A percentile compares a stretch with the other conserved stretches of the same genome.
phyloP scores from a whole-genome alignment of 2,113 vertebrate species.

The Pteropus alecto region DNA sequence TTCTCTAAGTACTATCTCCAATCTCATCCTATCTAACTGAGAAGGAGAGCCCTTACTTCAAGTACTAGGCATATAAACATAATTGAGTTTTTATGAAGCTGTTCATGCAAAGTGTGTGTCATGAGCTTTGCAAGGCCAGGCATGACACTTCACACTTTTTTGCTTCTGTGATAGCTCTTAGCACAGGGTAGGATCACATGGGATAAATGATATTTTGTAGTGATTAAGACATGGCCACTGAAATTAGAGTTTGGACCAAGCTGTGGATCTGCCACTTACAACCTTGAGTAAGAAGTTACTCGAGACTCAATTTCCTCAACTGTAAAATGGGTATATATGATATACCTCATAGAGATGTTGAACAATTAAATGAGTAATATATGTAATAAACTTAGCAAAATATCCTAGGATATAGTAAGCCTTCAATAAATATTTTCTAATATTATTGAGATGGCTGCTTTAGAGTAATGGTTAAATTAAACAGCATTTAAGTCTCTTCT shows the following conservation, averaged over 20 bases:
- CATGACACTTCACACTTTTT: background rate
- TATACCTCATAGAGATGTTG: background rate
- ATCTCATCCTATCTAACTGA: background rate
- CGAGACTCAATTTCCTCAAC: background rate
- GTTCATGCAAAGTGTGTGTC: background rate
- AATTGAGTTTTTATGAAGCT: background rate
- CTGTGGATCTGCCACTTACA: background rate
- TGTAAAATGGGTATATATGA: background rate
- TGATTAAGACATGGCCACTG: background rate
- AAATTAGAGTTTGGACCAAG: background rate
- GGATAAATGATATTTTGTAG: background rate
- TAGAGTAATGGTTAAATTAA: background rate
- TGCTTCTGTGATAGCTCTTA: background rate
- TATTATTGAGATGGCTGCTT: background rate
- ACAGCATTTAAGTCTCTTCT: background rate
- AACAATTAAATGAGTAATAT: background rate
- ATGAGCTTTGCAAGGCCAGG: background rate
- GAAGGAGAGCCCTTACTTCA: background rate
- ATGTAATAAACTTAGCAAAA: background rate
- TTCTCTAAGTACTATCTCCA: background rate
- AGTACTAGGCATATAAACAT: background rate
- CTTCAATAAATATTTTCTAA: background rate
- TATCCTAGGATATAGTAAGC: background rate
- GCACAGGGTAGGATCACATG: background rate
- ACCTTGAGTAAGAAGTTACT: background rate